phyloP scores from a whole-genome alignment of 2,797 vertebrate species.

The Argyrosomus regius region DNA sequence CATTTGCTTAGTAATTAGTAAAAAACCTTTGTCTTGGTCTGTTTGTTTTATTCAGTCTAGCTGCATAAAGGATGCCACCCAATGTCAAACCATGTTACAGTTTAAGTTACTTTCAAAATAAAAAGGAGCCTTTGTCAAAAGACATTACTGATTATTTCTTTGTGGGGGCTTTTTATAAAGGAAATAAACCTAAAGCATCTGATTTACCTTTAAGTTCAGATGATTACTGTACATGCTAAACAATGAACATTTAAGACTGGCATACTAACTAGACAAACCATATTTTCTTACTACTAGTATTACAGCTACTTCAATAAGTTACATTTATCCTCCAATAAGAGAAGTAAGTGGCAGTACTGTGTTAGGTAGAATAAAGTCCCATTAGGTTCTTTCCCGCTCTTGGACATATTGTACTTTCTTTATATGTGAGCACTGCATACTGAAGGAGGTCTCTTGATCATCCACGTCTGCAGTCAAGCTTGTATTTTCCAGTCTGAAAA shows the following conservation, averaged over 20 bases:
- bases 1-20: not conserved
- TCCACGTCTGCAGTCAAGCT: not conserved
- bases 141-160: not conserved
- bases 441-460: conserved; percentile 2
- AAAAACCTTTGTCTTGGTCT: not conserved
- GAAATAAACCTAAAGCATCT: conserved; percentile 9
- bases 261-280: too few species aligned
- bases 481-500: not conserved
- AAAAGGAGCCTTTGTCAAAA: not conserved
- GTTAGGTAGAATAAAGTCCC: not conserved
- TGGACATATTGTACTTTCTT: not conserved
- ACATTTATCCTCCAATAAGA: not conserved
- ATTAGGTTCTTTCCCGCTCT: not conserved
- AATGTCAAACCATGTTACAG: not conserved
- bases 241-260: too few species aligned
- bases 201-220: not conserved
- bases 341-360: not conserved
- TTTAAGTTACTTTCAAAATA: not conserved
- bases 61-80: not conserved
- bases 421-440: conserved; percentile 5
- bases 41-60: not conserved
- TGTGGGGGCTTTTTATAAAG: not conserved
- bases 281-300: too few species aligned
- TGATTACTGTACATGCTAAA: too few species aligned
- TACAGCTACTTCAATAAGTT: not conserved